Evolutionary conservation across 1,140 invertebrate genomes (phyloP).

Genomic region (Tetraneura akinire): DNA sequence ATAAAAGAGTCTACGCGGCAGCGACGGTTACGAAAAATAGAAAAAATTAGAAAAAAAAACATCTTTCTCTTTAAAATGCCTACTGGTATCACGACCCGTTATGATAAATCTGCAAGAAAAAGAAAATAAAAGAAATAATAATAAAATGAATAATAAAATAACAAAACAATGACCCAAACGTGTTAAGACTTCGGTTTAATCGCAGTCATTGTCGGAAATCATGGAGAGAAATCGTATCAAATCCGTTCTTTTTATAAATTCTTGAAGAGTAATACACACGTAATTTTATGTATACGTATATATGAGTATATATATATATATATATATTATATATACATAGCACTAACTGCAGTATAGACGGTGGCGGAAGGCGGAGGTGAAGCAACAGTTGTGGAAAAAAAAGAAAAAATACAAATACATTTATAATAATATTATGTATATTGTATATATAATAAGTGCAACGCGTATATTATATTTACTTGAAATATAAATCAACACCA

Average conservation of each 20-base stretch:
- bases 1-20: constrained; percentile 14
- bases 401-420: not conserved
- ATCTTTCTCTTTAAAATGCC: constrained; percentile 47
- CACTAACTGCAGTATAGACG: not conserved
- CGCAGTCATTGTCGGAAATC: constrained; percentile 44
- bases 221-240: constrained; percentile 47
- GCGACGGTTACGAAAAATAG: not conserved
- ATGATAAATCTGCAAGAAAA: not conserved
- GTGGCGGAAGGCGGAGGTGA: not conserved
- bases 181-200: constrained; percentile 31
- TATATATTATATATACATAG: not conserved
- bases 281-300: too few species aligned
- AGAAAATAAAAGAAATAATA: constrained; percentile 12
- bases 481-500: constrained; percentile 26
- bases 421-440: too few species aligned
- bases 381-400: not conserved
- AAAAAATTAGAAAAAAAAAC: not conserved
- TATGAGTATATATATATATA: too few species aligned
- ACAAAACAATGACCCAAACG: constrained; percentile 46
- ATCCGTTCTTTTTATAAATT: constrained; percentile 44
- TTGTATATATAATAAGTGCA: too few species aligned
- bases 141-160: not conserved
- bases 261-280: not conserved
- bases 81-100: constrained; percentile 5
- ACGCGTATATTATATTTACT: not conserved